These are phyloP conservation scores for Oreotrochilus melanogaster DNA, from an alignment of 2,113 vertebrate species.

Conservation along the genomic window DNA sequence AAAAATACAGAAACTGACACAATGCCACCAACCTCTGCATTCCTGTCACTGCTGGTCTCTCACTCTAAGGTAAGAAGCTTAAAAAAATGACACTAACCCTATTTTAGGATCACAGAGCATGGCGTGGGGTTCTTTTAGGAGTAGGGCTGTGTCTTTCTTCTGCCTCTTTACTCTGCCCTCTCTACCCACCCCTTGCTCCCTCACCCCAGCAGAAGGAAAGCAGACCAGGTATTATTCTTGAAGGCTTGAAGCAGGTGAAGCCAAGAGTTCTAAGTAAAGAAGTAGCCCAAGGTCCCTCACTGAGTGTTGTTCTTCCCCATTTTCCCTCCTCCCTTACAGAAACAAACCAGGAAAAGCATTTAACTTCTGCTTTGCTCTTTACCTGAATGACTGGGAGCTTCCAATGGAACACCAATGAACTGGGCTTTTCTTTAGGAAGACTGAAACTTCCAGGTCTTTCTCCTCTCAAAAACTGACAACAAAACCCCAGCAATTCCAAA, in stretches of 20 bases:
- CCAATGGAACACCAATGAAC: neutral
- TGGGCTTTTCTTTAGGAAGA: neutral
- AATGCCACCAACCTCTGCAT: neutral
- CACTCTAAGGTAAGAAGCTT: neutral
- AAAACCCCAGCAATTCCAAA: too few species aligned
- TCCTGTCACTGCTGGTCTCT: neutral
- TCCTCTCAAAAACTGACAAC: neutral
- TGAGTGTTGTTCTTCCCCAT: neutral
- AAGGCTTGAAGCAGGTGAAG: neutral
- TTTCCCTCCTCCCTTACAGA: neutral
- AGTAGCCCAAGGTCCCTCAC: neutral
- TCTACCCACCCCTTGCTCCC: neutral
- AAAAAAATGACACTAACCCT: neutral
- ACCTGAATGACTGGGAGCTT: neutral
- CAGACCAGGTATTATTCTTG: neutral
- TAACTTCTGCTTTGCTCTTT: neutral
- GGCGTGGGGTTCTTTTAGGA: neutral
- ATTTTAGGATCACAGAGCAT: neutral
- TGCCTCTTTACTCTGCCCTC: neutral
- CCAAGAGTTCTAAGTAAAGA: neutral
- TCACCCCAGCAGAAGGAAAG: neutral
- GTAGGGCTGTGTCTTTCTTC: neutral
- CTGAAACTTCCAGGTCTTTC: neutral
- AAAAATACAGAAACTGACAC: neutral
- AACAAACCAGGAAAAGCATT: neutral